A percentile compares a stretch with the other conserved stretches of the same genome.
These are phyloP conservation scores for Ageneiosus marmoratus DNA, from an alignment of 2,113 vertebrate genomes.

Conservation along the genomic window DNA sequence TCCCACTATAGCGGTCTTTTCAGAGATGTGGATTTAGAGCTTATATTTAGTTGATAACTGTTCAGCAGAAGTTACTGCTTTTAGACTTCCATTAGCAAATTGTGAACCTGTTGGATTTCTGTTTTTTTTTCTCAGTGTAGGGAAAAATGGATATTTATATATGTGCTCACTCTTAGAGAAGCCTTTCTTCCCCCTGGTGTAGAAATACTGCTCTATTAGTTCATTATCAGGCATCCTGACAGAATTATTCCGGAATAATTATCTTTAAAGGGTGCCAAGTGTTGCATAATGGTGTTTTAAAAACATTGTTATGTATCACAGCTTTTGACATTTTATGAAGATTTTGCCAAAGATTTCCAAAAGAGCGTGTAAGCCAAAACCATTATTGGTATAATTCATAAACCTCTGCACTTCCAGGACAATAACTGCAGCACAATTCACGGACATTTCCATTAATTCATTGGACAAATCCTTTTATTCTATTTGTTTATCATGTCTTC, in stretches of 20 bases:
- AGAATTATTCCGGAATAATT: background rate
- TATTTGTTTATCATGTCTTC: slow-evolving; percentile 12
- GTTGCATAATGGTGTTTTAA: slow-evolving; percentile 11
- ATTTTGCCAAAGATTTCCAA: slow-evolving; percentile 9
- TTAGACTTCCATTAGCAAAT: background rate
- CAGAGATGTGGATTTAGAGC: background rate
- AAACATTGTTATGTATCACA: slow-evolving; percentile 22
- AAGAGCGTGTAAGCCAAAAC: background rate
- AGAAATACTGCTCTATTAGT: background rate
- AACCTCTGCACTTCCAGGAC: background rate
- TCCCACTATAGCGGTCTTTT: background rate
- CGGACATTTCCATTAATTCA: slow-evolving; percentile 18
- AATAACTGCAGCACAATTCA: background rate
- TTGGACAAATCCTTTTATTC: slow-evolving; percentile 9
- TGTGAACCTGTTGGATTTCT: background rate
- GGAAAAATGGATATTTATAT: background rate
- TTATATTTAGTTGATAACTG: background rate
- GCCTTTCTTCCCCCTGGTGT: background rate
- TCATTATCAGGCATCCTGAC: background rate
- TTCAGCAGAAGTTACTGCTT: background rate
- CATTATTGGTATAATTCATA: slow-evolving; percentile 12
- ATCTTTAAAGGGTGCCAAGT: background rate
- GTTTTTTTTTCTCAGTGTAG: background rate
- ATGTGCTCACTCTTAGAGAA: background rate
- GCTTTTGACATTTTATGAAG: slow-evolving; percentile 7